Percentiles rank a stretch among this genome's conserved stretches.
These are phyloP conservation scores for Temnothorax longispinosus DNA, from an alignment of 1,140 invertebrate species.

Conservation along the genomic window DNA sequence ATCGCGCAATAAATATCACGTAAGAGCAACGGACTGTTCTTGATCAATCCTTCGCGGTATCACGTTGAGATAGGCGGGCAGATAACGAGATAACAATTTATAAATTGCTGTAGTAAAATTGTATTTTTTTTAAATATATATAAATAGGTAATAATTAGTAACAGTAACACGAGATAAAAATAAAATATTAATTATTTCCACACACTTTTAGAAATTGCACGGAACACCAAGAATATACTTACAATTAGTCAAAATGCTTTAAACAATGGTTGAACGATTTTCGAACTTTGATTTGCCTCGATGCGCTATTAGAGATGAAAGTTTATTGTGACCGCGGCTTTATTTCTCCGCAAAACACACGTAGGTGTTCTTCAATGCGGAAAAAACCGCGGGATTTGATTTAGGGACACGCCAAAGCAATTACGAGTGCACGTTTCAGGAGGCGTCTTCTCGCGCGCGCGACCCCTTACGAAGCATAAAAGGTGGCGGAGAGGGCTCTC, in stretches of 20 bases:
- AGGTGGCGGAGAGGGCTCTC: conserved; percentile 60
- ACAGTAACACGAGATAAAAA: not conserved
- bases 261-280: not conserved
- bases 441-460: conserved; percentile 73
- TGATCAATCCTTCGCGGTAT: not conserved
- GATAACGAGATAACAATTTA: not conserved
- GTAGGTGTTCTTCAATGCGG: conserved; percentile 48
- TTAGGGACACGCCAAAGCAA: conserved; percentile 78
- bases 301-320: not conserved
- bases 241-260: not conserved
- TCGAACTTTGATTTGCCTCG: not conserved
- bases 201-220: not conserved
- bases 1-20: not conserved
- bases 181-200: not conserved
- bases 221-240: not conserved
- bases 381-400: conserved; percentile 74
- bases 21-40: not conserved
- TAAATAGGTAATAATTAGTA: not conserved
- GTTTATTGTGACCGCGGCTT: conserved; percentile 23
- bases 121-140: not conserved
- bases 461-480: conserved; percentile 71
- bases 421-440: conserved; percentile 78
- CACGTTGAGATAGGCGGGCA: not conserved
- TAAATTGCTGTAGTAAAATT: not conserved
- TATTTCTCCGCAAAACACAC: conserved; percentile 17